phyloP scores from a whole-genome alignment of 1,140 invertebrate genomes.

The Sycobia sp. region DNA sequence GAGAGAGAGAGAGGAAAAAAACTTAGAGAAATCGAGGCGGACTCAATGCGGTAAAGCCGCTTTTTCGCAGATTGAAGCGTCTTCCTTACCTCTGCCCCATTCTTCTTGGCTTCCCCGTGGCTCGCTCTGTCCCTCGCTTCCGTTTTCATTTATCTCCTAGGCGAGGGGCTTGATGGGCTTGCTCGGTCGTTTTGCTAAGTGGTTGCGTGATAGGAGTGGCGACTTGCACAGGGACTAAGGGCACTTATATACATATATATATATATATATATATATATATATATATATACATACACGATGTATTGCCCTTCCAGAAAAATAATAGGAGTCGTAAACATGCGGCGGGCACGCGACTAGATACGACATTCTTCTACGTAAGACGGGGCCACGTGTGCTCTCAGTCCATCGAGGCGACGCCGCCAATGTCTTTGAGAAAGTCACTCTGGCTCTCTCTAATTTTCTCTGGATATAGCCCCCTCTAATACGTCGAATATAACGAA shows the following conservation, averaged over 20 bases:
- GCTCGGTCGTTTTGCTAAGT: slow-evolving; percentile 29
- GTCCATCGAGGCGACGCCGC: too few relatives aligned
- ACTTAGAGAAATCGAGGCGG: too few relatives aligned
- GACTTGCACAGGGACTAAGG: neutral
- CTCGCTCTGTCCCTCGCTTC: neutral
- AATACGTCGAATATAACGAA: too few relatives aligned
- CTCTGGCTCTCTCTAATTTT: too few relatives aligned
- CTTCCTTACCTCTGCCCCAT: neutral
- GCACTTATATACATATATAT: too few relatives aligned
- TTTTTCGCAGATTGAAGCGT: slow-evolving; percentile 27
- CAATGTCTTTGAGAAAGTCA: too few relatives aligned
- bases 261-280: too few relatives aligned
- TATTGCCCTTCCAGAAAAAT: neutral
- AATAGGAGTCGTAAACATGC: slow-evolving; percentile 25
- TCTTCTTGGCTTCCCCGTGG: neutral
- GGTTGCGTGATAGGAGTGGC: slow-evolving; percentile 27
- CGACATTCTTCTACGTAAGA: too few relatives aligned
- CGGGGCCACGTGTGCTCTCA: too few relatives aligned
- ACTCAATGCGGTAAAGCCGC: slow-evolving; percentile 26
- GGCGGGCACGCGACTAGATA: slow-evolving; percentile 24
- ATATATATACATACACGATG: neutral
- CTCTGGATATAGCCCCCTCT: too few relatives aligned
- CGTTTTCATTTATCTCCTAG: slow-evolving; percentile 16
- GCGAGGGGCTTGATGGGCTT: slow-evolving; percentile 22
- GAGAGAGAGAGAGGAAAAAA: too few relatives aligned